Conservation (phyloP, 1,140 invertebrate genomes). For the Dinoponera quadriceps region DNA sequence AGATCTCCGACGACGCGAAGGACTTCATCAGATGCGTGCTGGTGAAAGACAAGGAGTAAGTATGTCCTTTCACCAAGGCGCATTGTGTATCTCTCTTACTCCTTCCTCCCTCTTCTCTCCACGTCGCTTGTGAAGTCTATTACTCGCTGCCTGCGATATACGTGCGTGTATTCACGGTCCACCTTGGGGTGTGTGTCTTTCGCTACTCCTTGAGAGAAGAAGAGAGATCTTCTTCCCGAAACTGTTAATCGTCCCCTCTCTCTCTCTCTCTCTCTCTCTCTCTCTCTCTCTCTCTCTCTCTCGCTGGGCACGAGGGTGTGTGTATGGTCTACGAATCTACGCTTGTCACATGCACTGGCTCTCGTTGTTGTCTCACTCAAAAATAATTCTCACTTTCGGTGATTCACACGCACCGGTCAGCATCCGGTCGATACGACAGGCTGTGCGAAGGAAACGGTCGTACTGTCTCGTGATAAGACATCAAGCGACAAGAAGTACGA, state of each 20-base stretch:
- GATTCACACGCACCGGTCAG: background rate
- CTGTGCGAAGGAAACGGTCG: background rate
- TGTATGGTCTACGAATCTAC: conserved; percentile 24
- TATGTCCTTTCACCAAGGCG: conserved; percentile 42
- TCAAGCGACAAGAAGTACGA: conserved; percentile 17
- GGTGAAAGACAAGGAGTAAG: conserved; percentile 96
- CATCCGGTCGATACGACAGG: background rate
- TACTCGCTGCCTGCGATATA: background rate
- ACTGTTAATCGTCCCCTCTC: background rate
- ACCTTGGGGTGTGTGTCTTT: background rate
- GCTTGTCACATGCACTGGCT: conserved; percentile 3
- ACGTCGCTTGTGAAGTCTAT: background rate
- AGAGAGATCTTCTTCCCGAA: background rate
- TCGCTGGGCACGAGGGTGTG: conserved; percentile 37
- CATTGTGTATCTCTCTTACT: conserved; percentile 23
- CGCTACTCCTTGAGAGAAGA: conserved; percentile 1
- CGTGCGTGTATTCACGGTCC: background rate
- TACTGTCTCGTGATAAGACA: background rate
- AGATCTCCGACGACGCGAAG: conserved; percentile 96
- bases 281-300: background rate
- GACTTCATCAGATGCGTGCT: conserved; percentile 96
- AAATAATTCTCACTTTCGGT: conserved; percentile 5
- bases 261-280: conserved; percentile 1
- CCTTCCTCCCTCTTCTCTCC: background rate
- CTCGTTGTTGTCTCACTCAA: background rate